Conservation (phyloP, 92 coral and sea anemone genomes). For the Micromussa lordhowensis region DNA sequence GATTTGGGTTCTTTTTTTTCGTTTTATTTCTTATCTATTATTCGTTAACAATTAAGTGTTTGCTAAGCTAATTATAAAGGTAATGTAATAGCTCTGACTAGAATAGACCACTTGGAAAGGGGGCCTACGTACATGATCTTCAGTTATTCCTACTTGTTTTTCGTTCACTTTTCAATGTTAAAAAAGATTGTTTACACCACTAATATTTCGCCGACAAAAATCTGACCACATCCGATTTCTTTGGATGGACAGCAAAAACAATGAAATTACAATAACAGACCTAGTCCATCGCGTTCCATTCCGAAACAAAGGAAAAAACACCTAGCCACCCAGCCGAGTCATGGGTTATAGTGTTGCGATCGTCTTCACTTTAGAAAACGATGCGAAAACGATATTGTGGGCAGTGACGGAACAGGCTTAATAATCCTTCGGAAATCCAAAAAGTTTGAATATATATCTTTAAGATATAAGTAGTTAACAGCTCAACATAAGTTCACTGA, state of each 20-base stretch:
- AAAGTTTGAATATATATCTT: slow-evolving; percentile 13
- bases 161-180: neutral
- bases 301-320: too few relatives aligned
- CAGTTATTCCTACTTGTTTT: neutral
- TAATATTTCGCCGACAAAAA: too few relatives aligned
- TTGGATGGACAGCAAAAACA: neutral
- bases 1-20: too few relatives aligned
- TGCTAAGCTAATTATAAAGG: neutral
- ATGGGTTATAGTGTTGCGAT: too few relatives aligned
- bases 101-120: neutral
- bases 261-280: neutral
- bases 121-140: neutral
- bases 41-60: neutral
- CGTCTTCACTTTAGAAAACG: neutral
- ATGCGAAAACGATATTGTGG: neutral
- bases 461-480: neutral
- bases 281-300: neutral
- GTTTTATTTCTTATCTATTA: too few relatives aligned
- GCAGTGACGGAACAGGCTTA: neutral
- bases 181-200: neutral
- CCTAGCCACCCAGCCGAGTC: too few relatives aligned
- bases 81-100: neutral
- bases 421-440: slow-evolving; percentile 32
- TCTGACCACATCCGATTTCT: too few relatives aligned
- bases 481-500: slow-evolving; percentile 37